Evolutionary conservation across 2,888 invertebrate species (phyloP), one percentile per base, ranked within the genome.

Genomic region (Miltochrista miniata): DNA sequence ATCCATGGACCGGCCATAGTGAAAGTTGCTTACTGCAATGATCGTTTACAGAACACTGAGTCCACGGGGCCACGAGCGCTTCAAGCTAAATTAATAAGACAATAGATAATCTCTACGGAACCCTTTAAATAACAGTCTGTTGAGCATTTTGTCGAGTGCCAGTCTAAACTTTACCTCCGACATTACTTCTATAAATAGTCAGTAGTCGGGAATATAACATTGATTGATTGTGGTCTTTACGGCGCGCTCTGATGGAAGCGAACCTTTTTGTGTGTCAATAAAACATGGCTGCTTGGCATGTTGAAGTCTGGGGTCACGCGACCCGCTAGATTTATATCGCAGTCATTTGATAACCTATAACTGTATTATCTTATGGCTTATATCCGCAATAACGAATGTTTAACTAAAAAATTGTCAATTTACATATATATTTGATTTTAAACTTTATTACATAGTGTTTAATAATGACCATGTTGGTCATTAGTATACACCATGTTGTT

Each of bases 151-250:
- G 11, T 9, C 10, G 8, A 9, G 8, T 24, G 3, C 8, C 33
- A 38, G 30, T 41, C 12, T 29, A 48, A 41, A 35, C 14, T 18
- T 36, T 41, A 41, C 14, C n/a, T 48, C 41, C 9, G 7, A 36
- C 15, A 14, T 35, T 30, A 37, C 47, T 41, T 34, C 41, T 41
- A 29, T 9, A 41, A 40, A 14, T 30, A 36, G 41, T 31, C 46
- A 59, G 39, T 53, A 49, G 38, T 41, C 37, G 31, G 48, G 24
- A 49, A 40, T 44, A 50, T 59, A 60, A 53, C 48, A 54, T 57
- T 67, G 68, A 70, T 70, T 64, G 70, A 70, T 70, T 51, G 54
- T 56, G 43, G 45, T 47, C 56, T 41, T 64, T 64, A 63, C 54
- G 59, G 18, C 29, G 42, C 38, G 18, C 39, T 35, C 36, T 46